Percentiles rank a stretch among this genome's conserved stretches.
phyloP scores from a whole-genome alignment of 2,888 invertebrate species.

The Drosophila suboccidentalis region DNA sequence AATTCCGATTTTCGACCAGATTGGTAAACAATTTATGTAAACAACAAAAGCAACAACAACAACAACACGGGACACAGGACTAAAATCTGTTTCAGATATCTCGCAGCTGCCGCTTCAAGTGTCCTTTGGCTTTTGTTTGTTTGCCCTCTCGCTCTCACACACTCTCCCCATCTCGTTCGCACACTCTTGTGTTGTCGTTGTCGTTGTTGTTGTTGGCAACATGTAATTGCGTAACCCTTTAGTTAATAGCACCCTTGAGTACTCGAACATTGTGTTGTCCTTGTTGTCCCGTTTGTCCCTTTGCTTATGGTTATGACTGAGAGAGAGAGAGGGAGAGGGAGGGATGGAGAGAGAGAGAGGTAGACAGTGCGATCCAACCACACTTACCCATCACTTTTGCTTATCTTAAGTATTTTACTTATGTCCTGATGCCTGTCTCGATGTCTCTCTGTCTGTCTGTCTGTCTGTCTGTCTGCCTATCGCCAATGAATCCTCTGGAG shows the following conservation, averaged over 20 bases:
- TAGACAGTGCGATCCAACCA: constrained; percentile 3
- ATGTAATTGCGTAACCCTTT: constrained; percentile 81
- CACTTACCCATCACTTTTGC: constrained; percentile 67
- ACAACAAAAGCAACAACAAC: constrained; percentile 65
- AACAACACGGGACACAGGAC: constrained; percentile 33
- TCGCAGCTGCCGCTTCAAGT: constrained; percentile 56
- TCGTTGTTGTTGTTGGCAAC: constrained; percentile 37
- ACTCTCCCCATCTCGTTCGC: constrained; percentile 10
- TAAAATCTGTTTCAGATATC: constrained; percentile 65
- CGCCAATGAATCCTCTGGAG: constrained; percentile 47
- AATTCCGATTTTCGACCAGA: constrained; percentile 83
- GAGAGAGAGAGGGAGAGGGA: background rate
- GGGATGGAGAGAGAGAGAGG: background rate
- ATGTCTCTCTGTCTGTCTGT: constrained; percentile 9
- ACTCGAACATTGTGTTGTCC: constrained; percentile 62
- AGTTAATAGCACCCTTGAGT: constrained; percentile 80
- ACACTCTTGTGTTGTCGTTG: constrained; percentile 12
- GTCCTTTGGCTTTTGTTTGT: constrained; percentile 64
- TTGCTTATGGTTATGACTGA: constrained; percentile 65
- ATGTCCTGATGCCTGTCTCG: constrained; percentile 56
- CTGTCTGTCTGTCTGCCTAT: constrained; percentile 30
- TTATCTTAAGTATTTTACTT: constrained; percentile 80
- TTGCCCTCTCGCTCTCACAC: constrained; percentile 13
- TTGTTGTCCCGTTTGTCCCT: constrained; percentile 37
- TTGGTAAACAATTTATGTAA: constrained; percentile 83